These are phyloP conservation scores for Drosophila auraria DNA, from an alignment of 1,140 invertebrate genomes.

Conservation along the genomic window DNA sequence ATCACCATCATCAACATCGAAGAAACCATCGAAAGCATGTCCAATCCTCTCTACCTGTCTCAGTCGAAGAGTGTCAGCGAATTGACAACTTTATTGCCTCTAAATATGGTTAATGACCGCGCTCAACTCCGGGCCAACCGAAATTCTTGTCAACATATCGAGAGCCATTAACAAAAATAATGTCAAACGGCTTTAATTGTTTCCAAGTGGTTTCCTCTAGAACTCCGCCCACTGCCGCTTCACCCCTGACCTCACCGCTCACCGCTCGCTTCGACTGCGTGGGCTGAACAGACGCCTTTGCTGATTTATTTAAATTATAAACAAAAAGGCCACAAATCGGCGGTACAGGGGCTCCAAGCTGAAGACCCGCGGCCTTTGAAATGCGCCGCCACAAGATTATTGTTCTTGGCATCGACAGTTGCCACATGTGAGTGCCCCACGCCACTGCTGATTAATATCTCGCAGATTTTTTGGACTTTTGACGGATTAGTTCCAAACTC, in stretches of 20 bases:
- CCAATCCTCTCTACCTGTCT: constrained; percentile 35
- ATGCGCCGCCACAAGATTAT: constrained; percentile 71
- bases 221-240: constrained; percentile 25
- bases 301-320: constrained; percentile 66
- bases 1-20: constrained; percentile 28
- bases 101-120: constrained; percentile 79
- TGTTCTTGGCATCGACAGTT: constrained; percentile 70
- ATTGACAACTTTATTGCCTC: constrained; percentile 78
- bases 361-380: constrained; percentile 56
- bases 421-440: constrained; percentile 65
- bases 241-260: constrained; percentile 12
- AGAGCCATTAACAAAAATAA: constrained; percentile 71
- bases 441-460: constrained; percentile 73
- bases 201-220: constrained; percentile 54
- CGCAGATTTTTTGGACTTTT: constrained; percentile 70
- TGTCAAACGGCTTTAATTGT: constrained; percentile 77
- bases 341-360: constrained; percentile 3
- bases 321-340: constrained; percentile 48
- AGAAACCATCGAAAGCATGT: constrained; percentile 65
- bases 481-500: constrained; percentile 75
- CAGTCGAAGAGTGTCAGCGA: constrained; percentile 43
- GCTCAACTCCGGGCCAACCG: constrained; percentile 17
- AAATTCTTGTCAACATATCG: constrained; percentile 58
- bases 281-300: constrained; percentile 56
- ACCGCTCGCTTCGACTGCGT: constrained; percentile 44